A percentile compares a stretch with the other conserved stretches of the same genome.
phyloP scores from a whole-genome alignment of 1,140 invertebrate species.

The Drosophila pseudoananassae region DNA sequence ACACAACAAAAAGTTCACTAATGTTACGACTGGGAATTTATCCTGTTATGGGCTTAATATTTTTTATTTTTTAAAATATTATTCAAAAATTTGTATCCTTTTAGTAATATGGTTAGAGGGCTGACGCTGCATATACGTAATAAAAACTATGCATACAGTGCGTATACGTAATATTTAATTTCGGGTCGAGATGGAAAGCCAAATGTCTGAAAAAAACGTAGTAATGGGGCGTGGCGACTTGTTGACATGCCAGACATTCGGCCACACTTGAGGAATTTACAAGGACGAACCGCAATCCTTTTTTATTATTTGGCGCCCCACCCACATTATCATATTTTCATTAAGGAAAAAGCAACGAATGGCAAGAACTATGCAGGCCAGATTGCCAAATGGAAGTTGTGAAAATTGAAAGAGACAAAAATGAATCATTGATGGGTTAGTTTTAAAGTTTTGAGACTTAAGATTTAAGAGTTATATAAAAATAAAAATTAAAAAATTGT shows the following conservation, averaged over 20 bases:
- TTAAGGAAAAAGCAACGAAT: slow-evolving; percentile 49
- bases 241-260: slow-evolving; percentile 32
- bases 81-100: not conserved
- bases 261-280: slow-evolving; percentile 37
- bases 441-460: not conserved
- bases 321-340: slow-evolving; percentile 51
- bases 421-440: not conserved
- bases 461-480: not conserved
- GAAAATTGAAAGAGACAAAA: slow-evolving; percentile 13
- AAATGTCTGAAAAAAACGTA: not conserved
- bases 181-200: not conserved
- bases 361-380: slow-evolving; percentile 11
- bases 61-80: not conserved
- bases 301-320: not conserved
- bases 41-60: not conserved
- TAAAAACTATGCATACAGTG: not conserved
- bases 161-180: slow-evolving; percentile 6
- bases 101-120: not conserved
- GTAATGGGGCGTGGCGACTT: slow-evolving; percentile 14
- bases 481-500: not conserved
- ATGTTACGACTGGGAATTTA: not conserved
- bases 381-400: slow-evolving; percentile 36
- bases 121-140: not conserved
- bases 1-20: not conserved
- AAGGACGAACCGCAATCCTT: slow-evolving; percentile 21